These are phyloP conservation scores for Heliconius hortense DNA, from an alignment of 2,888 invertebrate genomes.

Conservation along the genomic window DNA sequence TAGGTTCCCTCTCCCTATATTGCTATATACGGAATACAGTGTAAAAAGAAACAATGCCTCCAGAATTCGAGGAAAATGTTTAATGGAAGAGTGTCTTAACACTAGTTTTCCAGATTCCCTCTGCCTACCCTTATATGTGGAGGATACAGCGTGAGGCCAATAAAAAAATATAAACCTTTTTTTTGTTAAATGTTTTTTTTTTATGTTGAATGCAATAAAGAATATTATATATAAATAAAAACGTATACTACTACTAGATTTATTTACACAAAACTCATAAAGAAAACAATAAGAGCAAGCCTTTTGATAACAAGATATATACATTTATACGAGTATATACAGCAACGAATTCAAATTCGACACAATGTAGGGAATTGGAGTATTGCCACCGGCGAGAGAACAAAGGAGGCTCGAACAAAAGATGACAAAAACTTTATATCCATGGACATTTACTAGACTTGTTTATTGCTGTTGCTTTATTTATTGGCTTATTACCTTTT, in stretches of 20 bases:
- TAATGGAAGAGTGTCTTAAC: too few species aligned
- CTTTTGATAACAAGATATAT: conserved; percentile 10
- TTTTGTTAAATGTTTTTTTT: too few species aligned
- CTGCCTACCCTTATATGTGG: background rate
- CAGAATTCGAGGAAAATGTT: too few species aligned
- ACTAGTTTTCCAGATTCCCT: background rate
- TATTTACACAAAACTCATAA: background rate
- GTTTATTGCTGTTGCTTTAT: background rate
- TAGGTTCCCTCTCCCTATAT: too few species aligned
- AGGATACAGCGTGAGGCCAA: background rate
- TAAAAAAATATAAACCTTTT: too few species aligned
- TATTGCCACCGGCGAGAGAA: conserved; percentile 9
- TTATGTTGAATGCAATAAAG: too few species aligned
- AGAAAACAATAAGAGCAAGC: conserved; percentile 10
- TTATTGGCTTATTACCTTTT: background rate
- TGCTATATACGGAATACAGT: too few species aligned
- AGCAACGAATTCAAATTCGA: conserved; percentile 10
- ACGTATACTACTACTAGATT: background rate
- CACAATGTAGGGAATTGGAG: conserved; percentile 17
- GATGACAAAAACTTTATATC: conserved; percentile 7
- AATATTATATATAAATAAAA: background rate
- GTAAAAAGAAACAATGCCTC: too few species aligned
- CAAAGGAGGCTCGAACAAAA: conserved; percentile 8
- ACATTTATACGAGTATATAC: background rate
- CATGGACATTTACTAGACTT: background rate